A percentile compares a stretch with the other conserved stretches of the same genome.
These are phyloP conservation scores for Desoria tigrina DNA, from an alignment of 2,888 invertebrate species.

Conservation along the genomic window DNA sequence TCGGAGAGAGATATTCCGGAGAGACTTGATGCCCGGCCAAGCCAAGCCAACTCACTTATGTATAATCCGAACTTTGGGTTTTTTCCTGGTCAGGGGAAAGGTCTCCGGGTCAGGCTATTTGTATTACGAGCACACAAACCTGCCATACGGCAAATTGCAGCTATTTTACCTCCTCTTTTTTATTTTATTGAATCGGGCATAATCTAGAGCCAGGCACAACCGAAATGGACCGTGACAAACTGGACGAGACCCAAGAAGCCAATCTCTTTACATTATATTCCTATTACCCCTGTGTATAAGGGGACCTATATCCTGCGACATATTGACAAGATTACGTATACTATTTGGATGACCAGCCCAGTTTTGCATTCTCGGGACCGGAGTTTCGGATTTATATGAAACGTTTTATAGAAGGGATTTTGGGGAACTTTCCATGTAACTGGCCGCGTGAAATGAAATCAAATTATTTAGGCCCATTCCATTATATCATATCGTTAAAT, in stretches of 20 bases:
- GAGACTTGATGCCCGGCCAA: no score
- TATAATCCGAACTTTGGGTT: conserved; percentile 4
- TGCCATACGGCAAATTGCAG: conserved; percentile 47
- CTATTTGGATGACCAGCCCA: no score
- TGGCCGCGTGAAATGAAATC: conserved; percentile 38
- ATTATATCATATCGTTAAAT: neutral
- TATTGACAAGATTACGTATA: no score
- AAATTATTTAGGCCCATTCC: conserved; percentile 13
- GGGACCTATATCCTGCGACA: no score
- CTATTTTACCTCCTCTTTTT: conserved; percentile 46
- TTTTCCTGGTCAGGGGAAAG: conserved; percentile 33
- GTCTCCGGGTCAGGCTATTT: conserved; percentile 50
- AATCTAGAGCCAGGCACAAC: conserved; percentile 18
- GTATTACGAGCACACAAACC: conserved; percentile 51
- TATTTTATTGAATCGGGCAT: conserved; percentile 36
- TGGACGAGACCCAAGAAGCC: conserved; percentile 2
- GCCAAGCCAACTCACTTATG: no score
- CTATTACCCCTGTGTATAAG: no score
- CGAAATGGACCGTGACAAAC: conserved; percentile 23
- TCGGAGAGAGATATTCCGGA: neutral
- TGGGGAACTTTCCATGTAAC: no score
- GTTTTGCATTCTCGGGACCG: no score
- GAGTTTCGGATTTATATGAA: no score
- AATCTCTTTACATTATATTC: no score
- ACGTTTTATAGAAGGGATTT: no score